A percentile compares a stretch with the other conserved stretches of the same genome.
Conservation (phyloP, 2,888 invertebrate genomes). For the Spilosoma lubricipeda region DNA sequence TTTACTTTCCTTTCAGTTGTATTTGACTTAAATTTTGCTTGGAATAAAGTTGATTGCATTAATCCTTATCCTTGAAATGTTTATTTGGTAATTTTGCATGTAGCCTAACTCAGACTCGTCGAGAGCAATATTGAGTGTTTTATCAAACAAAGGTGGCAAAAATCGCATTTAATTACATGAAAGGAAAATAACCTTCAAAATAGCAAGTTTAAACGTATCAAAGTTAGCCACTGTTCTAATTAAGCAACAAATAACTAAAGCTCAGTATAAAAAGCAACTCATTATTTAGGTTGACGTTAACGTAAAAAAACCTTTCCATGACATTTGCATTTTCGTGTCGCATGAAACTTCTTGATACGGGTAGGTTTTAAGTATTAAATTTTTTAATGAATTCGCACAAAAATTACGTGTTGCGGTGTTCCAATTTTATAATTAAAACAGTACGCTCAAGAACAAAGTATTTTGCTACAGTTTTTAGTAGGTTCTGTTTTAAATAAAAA, state of each 20-base stretch:
- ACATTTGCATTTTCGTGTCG: slow-evolving; percentile 82
- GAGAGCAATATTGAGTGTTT: neutral
- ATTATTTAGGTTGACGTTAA: slow-evolving; percentile 74
- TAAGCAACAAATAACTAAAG: slow-evolving; percentile 44
- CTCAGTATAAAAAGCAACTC: slow-evolving; percentile 56
- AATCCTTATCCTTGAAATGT: no score
- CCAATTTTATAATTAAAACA: slow-evolving; percentile 62
- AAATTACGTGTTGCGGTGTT: slow-evolving; percentile 64
- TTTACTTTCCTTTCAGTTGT: no score
- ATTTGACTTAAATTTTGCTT: no score
- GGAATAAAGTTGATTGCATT: no score
- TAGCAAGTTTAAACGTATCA: slow-evolving; percentile 35
- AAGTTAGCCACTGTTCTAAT: slow-evolving; percentile 46
- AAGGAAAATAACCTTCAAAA: slow-evolving; percentile 6
- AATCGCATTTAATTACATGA: neutral
- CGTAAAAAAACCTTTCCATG: slow-evolving; percentile 68
- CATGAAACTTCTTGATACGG: slow-evolving; percentile 77
- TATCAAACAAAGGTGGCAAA: neutral
- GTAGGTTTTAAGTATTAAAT: slow-evolving; percentile 67
- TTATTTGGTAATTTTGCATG: no score
- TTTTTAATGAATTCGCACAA: slow-evolving; percentile 79
- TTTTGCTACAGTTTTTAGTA: slow-evolving; percentile 18
- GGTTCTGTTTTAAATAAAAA: slow-evolving; percentile 8
- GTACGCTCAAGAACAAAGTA: slow-evolving; percentile 38
- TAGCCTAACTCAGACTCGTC: neutral